Evolutionary conservation across 2,113 vertebrate species (phyloP), one percentile per base, ranked within the genome.

Genomic region (Symphodus melops): DNA sequence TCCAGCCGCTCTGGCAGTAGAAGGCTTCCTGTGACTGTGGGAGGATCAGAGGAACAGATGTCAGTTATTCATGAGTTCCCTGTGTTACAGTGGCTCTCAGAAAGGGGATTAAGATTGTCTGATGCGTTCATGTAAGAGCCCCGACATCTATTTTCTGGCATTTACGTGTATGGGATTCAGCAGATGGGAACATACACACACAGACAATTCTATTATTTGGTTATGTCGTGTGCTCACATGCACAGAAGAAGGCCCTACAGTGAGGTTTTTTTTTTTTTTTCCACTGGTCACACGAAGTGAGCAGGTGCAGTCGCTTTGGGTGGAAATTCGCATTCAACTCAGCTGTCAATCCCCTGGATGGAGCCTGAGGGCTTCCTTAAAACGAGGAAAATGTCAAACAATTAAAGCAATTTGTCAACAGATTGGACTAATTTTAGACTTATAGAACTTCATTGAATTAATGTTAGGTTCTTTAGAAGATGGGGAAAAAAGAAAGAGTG

Each of bases 11-110:
- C 23, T 72, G 72, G 28, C 61, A 54, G 51, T 25, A 23, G 44
- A 69, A 58, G 52, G 8, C 77, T 84, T 81, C 55, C 46, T 10
- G 51, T 23, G 23, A 60, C 61, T 59, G 68, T 79, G 77, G 68
- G 69, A 53, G 64, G 86, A 87, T 79, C 66, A 69, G 71, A 61
- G 64, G 56, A 79, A 68, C 59, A 83, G 71, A 79, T 86, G 86
- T 82, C 77, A 79, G 33, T 84, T 82, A 75, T 83, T 83, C 74
- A 75, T 74, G 59, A 59, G 64, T 81, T 49, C 65, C 54, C 72
- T 11, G 61, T 57, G 73, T 66, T 59, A 64, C 56, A 1, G 52
- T 11, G 25, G 42, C 62, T 75, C 58, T 53, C 37, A 14, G 66
- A 79, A 66, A 86, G 60, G 63, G 63, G 62, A 74, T 85, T 70